phyloP scores from a whole-genome alignment of 2,113 vertebrate species.

The Toxostoma redivivum region DNA sequence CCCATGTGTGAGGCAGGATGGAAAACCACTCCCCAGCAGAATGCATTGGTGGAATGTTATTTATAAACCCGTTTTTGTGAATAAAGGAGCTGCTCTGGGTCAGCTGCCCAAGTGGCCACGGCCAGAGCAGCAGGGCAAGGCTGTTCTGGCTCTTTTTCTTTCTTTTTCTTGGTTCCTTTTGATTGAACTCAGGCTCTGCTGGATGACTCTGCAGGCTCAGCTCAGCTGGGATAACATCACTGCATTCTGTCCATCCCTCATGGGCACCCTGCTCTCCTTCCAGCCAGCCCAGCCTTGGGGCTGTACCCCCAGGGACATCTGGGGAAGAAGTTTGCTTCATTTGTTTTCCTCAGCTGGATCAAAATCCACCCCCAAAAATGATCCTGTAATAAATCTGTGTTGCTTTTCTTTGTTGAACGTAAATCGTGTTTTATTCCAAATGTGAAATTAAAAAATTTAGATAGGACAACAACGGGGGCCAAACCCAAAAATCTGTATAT shows the following conservation, averaged over 20 bases:
- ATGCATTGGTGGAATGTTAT: neutral
- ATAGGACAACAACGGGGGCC: neutral
- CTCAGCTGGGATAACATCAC: accelerated
- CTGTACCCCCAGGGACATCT: accelerated
- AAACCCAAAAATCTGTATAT: neutral
- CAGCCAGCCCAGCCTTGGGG: neutral
- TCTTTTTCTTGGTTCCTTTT: neutral
- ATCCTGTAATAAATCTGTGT: neutral
- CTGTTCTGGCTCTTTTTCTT: no score
- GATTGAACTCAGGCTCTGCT: neutral
- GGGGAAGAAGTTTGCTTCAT: neutral
- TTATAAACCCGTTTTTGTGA: neutral
- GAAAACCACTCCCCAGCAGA: neutral
- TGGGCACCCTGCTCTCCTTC: neutral
- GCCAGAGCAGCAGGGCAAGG: neutral
- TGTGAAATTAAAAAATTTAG: neutral
- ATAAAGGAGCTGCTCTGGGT: neutral
- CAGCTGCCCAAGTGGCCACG: neutral
- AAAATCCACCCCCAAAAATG: neutral
- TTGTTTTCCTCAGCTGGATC: neutral
- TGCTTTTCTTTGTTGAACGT: neutral
- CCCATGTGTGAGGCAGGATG: neutral
- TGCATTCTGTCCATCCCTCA: neutral
- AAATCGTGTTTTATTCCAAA: neutral
- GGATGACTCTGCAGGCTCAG: neutral